These are phyloP conservation scores for Drosophila busckii DNA, from an alignment of 1,140 invertebrate species.

Conservation along the genomic window DNA sequence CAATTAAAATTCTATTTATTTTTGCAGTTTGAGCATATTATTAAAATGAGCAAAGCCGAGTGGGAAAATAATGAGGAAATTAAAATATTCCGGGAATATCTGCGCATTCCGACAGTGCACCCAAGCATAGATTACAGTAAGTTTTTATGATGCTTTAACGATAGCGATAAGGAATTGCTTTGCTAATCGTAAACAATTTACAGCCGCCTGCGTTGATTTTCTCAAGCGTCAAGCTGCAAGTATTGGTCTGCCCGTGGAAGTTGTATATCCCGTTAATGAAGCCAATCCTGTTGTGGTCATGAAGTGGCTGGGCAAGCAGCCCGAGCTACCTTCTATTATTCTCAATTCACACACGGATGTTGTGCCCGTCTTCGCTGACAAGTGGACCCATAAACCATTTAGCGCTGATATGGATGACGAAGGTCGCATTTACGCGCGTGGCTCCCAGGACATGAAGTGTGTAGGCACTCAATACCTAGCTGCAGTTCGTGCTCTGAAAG, in stretches of 20 bases:
- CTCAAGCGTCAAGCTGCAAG: constrained; percentile 35
- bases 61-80: constrained; percentile 84
- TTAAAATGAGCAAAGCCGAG: constrained; percentile 32
- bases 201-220: constrained; percentile 47
- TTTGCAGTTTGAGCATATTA: background rate
- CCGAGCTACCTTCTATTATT: constrained; percentile 85
- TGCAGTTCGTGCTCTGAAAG: constrained; percentile 84
- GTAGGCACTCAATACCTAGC: constrained; percentile 85
- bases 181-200: constrained; percentile 15
- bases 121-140: constrained; percentile 90
- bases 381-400: constrained; percentile 85
- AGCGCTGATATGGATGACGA: constrained; percentile 85
- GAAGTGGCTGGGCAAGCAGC: constrained; percentile 88
- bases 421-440: constrained; percentile 89
- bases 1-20: background rate
- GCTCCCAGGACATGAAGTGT: constrained; percentile 91
- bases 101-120: constrained; percentile 89
- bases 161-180: constrained; percentile 4
- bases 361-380: constrained; percentile 89
- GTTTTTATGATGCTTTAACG: too few relatives aligned
- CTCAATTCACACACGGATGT: constrained; percentile 82
- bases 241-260: constrained; percentile 26
- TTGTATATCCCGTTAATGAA: constrained; percentile 28
- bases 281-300: constrained; percentile 79
- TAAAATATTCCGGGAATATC: constrained; percentile 88